Percentiles rank a stretch among this genome's conserved stretches.
phyloP scores from a whole-genome alignment of 2,113 vertebrate species.

The Artemisiospiza belli region DNA sequence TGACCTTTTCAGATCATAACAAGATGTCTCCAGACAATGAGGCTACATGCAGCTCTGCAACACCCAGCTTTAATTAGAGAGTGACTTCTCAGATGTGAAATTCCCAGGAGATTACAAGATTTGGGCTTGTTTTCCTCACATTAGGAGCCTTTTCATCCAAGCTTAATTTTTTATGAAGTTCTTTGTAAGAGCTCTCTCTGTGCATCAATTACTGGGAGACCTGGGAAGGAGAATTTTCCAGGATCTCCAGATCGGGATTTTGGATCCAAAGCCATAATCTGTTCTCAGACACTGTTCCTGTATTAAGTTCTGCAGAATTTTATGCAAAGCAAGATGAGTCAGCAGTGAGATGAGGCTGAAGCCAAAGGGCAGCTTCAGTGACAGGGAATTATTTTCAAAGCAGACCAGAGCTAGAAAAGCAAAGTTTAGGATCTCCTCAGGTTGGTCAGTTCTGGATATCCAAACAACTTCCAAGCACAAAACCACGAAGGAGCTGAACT shows the following conservation, averaged over 20 bases:
- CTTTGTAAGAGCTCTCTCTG: neutral
- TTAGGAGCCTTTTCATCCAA: conserved; percentile 5
- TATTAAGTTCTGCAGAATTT: neutral
- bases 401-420: neutral
- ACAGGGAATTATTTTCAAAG: neutral
- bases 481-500: neutral
- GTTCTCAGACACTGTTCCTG: neutral
- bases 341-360: neutral
- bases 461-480: neutral
- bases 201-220: neutral
- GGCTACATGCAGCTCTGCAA: neutral
- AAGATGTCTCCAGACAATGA: conserved; percentile 25
- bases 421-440: neutral
- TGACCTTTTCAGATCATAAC: conserved; percentile 38
- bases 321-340: neutral
- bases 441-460: neutral
- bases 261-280: neutral
- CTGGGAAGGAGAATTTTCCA: neutral
- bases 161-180: neutral
- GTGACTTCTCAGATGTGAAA: conserved; percentile 1
- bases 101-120: neutral
- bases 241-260: neutral
- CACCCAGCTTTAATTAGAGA: conserved; percentile 18
- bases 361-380: neutral
- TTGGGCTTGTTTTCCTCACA: conserved; percentile 3